Percentiles rank a stretch among this genome's conserved stretches.
Conservation (phyloP, 2,113 vertebrate species). For the Oxygymnocypris stewartii region DNA sequence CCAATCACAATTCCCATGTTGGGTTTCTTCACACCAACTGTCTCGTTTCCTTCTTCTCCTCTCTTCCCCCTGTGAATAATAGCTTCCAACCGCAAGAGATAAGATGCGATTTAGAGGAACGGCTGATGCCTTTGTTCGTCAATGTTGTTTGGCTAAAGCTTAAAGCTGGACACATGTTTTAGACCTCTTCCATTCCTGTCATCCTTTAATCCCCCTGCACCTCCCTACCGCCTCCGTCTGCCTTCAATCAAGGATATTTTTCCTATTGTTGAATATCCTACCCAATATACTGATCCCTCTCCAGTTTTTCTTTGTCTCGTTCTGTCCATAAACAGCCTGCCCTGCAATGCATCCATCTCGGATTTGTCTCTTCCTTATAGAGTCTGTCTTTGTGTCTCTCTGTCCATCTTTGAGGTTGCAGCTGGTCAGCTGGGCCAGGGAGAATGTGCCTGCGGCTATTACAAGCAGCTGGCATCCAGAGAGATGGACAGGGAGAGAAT, state of each 20-base stretch:
- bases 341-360: neutral
- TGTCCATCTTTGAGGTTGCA: constrained; percentile 57
- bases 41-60: constrained; percentile 55
- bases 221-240: neutral
- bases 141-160: constrained; percentile 32
- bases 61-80: constrained; percentile 63
- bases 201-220: constrained; percentile 43
- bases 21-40: constrained; percentile 67
- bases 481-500: constrained; percentile 52
- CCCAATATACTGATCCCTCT: constrained; percentile 39
- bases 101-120: constrained; percentile 70
- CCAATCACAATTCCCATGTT: constrained; percentile 64
- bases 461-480: constrained; percentile 63
- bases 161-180: constrained; percentile 45
- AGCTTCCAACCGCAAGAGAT: constrained; percentile 57
- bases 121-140: constrained; percentile 73
- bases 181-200: constrained; percentile 58
- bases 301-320: constrained; percentile 16
- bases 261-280: constrained; percentile 51
- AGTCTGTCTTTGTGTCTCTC: constrained; percentile 48
- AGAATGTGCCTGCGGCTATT: constrained; percentile 65
- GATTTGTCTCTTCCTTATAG: neutral
- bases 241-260: constrained; percentile 46
- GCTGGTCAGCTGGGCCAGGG: constrained; percentile 68
- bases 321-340: neutral